Percentiles rank a stretch among this genome's conserved stretches.
Evolutionary conservation across 2,113 vertebrate species (phyloP).

Genomic region (Dicentrarchus labrax): DNA sequence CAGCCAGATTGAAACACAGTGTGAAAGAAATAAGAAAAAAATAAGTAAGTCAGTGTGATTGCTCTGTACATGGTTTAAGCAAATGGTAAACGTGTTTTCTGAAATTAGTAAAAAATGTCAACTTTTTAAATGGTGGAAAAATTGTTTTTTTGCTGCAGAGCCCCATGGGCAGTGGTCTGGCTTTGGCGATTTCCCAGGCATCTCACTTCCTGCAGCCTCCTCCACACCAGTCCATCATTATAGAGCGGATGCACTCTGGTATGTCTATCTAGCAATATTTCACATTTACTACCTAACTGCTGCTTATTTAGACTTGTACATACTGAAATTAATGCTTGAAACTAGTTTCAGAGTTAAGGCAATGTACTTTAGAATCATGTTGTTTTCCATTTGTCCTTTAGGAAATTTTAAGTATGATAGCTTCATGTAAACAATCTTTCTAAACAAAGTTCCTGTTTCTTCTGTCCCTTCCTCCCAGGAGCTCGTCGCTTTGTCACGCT

Average conservation of each 20-base stretch:
- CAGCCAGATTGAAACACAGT: background rate
- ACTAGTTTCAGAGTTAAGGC: background rate
- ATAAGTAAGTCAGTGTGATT: background rate
- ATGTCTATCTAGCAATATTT: background rate
- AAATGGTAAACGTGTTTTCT: background rate
- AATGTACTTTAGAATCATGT: background rate
- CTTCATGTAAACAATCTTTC: background rate
- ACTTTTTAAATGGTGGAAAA: background rate
- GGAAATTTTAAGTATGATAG: background rate
- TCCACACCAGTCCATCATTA: constrained; percentile 99
- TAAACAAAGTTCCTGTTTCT: background rate
- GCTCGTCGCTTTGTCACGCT: constrained; percentile 97
- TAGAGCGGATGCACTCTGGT: constrained; percentile 99
- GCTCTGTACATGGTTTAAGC: background rate
- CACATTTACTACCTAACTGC: background rate
- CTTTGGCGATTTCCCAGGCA: constrained; percentile 97
- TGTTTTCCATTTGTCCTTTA: background rate
- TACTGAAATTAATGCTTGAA: background rate
- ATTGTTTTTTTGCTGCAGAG: constrained; percentile 81
- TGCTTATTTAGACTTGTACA: background rate
- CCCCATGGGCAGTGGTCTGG: constrained; percentile 94
- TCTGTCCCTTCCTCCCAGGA: constrained; percentile 79
- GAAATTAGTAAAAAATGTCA: background rate
- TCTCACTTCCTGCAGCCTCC: constrained; percentile 98
- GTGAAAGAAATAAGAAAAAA: background rate